Conservation (phyloP, 1,140 invertebrate species). For the Rhopalosiphum maidis region DNA sequence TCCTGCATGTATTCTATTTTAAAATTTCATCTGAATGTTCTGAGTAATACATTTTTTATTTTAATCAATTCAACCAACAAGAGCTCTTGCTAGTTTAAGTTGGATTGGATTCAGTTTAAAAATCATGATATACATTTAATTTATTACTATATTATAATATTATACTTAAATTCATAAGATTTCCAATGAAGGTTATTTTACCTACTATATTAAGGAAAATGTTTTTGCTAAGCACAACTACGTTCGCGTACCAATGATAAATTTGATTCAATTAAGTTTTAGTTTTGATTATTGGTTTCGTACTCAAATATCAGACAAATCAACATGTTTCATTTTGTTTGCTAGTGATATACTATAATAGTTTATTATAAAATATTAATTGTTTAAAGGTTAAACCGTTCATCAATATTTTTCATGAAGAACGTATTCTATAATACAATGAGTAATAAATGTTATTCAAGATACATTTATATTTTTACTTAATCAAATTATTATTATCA, state of each 20-base stretch:
- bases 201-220: too few relatives aligned
- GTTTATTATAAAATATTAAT: neutral
- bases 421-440: neutral
- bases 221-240: too few relatives aligned
- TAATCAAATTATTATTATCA: neutral
- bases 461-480: neutral
- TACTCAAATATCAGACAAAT: neutral
- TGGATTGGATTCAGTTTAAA: too few relatives aligned
- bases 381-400: neutral
- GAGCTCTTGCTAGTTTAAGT: too few relatives aligned
- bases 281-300: too few relatives aligned
- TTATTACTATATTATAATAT: too few relatives aligned
- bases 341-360: neutral
- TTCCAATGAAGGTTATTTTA: too few relatives aligned
- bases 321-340: neutral
- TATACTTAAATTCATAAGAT: too few relatives aligned
- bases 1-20: neutral
- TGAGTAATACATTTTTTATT: neutral
- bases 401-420: neutral
- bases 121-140: too few relatives aligned
- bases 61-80: too few relatives aligned
- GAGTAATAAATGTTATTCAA: neutral
- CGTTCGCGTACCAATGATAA: too few relatives aligned
- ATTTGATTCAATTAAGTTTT: too few relatives aligned
- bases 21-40: neutral